A percentile compares a stretch with the other conserved stretches of the same genome.
These are phyloP conservation scores for Odobenus rosmarus DNA, from an alignment of 2,113 vertebrate species.

Conservation along the genomic window DNA sequence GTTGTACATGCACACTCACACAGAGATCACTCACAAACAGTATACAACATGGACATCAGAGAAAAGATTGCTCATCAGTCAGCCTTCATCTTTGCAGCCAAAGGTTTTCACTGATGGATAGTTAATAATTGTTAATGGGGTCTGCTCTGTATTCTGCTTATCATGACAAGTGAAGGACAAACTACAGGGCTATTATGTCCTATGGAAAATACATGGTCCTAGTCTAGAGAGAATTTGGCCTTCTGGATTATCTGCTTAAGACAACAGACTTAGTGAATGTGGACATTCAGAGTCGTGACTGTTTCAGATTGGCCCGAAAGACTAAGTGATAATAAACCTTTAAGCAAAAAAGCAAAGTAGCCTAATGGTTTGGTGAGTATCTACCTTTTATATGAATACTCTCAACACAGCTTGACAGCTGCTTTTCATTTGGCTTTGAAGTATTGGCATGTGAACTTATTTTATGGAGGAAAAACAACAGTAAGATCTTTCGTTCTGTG, in stretches of 20 bases:
- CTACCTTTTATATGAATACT: neutral
- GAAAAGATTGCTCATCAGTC: neutral
- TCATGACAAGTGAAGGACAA: neutral
- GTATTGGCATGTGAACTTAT: neutral
- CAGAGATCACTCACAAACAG: neutral
- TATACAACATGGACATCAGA: neutral
- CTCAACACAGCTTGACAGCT: neutral
- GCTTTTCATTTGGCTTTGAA: constrained; percentile 22
- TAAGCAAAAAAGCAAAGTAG: constrained; percentile 17
- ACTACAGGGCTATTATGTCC: neutral
- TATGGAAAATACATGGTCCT: neutral
- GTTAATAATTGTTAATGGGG: neutral
- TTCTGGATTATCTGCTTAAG: neutral
- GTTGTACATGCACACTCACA: neutral
- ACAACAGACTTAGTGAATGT: neutral
- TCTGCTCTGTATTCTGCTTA: neutral
- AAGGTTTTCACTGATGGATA: constrained; percentile 13
- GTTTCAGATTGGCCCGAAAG: neutral
- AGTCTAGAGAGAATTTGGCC: neutral
- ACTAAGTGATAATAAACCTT: neutral
- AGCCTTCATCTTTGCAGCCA: neutral
- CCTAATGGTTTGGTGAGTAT: neutral
- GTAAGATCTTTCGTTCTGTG: neutral
- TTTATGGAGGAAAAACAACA: neutral
- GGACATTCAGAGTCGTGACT: neutral